phyloP scores from a whole-genome alignment of 2,113 vertebrate genomes.

The Symphodus melops region DNA sequence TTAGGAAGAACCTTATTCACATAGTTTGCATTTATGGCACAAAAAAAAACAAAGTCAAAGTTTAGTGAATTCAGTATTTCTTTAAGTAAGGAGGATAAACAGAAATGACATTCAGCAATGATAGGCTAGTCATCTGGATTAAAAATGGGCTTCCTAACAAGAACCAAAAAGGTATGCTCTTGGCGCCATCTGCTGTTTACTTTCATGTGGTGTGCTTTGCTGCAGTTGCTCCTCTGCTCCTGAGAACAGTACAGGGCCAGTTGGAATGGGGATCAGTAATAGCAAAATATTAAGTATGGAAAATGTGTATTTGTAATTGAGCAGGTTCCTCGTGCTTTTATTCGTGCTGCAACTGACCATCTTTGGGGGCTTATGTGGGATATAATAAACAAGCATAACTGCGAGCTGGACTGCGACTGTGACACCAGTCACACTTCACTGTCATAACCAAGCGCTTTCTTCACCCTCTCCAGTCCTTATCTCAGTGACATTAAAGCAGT shows the following conservation, averaged over 20 bases:
- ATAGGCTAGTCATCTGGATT: too few species aligned
- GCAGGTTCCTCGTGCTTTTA: background rate
- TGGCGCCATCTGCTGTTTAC: slow-evolving; percentile 58
- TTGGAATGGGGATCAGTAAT: too few species aligned
- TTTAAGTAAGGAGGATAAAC: too few species aligned
- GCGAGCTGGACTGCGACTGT: background rate
- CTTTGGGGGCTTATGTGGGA: background rate
- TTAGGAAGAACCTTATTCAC: background rate
- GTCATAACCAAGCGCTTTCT: slow-evolving; percentile 2
- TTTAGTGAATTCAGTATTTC: too few species aligned
- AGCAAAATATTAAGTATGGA: too few species aligned
- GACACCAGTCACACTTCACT: slow-evolving; percentile 14
- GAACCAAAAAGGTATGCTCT: background rate
- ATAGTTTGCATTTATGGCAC: too few species aligned
- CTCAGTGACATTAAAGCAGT: background rate
- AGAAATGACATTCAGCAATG: too few species aligned
- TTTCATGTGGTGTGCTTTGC: background rate
- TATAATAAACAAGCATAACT: background rate
- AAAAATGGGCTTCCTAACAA: background rate
- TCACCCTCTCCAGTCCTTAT: slow-evolving; percentile 1
- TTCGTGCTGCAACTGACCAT: too few species aligned
- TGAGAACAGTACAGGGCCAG: background rate
- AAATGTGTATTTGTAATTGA: too few species aligned
- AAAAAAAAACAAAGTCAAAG: too few species aligned
- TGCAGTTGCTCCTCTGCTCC: background rate